Evolutionary conservation across 2,888 invertebrate genomes (phyloP).

Genomic region (Tenthredo amoena): DNA sequence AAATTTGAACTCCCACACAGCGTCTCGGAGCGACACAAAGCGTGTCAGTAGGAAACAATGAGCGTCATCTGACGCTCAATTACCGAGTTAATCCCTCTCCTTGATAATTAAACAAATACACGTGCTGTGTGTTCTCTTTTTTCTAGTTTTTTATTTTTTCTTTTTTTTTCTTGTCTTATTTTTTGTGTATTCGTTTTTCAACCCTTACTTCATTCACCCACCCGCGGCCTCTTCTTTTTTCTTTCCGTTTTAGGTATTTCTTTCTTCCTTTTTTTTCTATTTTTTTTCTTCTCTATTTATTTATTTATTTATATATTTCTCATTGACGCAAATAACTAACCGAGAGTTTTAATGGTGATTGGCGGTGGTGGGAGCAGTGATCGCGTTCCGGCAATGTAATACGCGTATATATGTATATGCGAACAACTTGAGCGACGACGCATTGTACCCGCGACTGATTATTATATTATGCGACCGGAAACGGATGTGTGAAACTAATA

Average conservation of each 20-base stretch:
- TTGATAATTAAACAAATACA: slow-evolving; percentile 77
- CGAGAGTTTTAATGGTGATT: slow-evolving; percentile 23
- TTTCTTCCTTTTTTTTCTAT: background rate
- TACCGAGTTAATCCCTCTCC: slow-evolving; percentile 77
- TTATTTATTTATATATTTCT: background rate
- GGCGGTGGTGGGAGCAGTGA: background rate
- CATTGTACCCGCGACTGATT: slow-evolving; percentile 73
- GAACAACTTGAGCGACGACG: slow-evolving; percentile 52
- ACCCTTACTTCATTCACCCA: slow-evolving; percentile 3
- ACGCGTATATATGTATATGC: slow-evolving; percentile 1
- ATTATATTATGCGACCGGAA: slow-evolving; percentile 75
- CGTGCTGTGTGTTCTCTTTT: slow-evolving; percentile 54
- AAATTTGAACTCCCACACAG: slow-evolving; percentile 68
- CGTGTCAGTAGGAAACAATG: slow-evolving; percentile 75
- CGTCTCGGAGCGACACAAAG: slow-evolving; percentile 69
- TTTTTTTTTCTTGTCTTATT: slow-evolving; percentile 15
- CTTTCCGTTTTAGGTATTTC: background rate
- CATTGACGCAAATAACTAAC: slow-evolving; percentile 9
- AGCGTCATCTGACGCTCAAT: slow-evolving; percentile 77
- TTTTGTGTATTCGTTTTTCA: background rate
- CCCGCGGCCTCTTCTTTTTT: slow-evolving; percentile 18
- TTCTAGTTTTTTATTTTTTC: slow-evolving; percentile 47
- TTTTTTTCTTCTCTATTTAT: background rate
- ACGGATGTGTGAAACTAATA: slow-evolving; percentile 76
- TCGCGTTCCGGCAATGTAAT: background rate